Percentiles rank a stretch among this genome's conserved stretches.
These are phyloP conservation scores for Pegoplata infirma DNA, from an alignment of 2,888 invertebrate species.

Conservation along the genomic window DNA sequence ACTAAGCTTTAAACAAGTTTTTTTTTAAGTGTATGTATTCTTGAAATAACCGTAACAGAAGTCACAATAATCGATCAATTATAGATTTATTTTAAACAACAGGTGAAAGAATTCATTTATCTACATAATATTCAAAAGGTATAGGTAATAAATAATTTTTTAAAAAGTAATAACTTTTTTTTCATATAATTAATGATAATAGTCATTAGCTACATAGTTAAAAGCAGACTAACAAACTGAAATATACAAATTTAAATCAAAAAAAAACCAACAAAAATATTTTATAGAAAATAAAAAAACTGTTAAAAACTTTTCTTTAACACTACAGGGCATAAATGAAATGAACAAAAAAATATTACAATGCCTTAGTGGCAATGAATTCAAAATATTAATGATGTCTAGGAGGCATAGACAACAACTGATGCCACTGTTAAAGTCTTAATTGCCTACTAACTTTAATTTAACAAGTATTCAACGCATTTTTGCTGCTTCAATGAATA, in stretches of 20 bases:
- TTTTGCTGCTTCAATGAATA: conserved; percentile 30
- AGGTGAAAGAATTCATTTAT: conserved; percentile 2
- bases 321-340: conserved; percentile 18
- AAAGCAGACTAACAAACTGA: background rate
- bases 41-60: conserved; percentile 4
- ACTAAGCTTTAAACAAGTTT: no score
- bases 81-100: background rate
- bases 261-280: no score
- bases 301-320: conserved; percentile 8
- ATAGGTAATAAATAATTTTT: background rate
- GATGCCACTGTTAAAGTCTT: conserved; percentile 3
- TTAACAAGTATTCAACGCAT: conserved; percentile 27
- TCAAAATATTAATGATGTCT: conserved; percentile 18
- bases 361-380: conserved; percentile 7
- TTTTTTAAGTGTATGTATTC: no score
- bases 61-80: conserved; percentile 8
- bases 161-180: background rate
- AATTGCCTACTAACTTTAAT: conserved; percentile 49
- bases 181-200: conserved; percentile 6
- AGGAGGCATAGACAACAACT: no score
- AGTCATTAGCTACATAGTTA: background rate
- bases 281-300: no score
- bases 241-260: no score
- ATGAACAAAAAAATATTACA: no score
- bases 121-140: no score